These are phyloP conservation scores for Eclectus roratus DNA, from an alignment of 2,113 vertebrate species.

Conservation along the genomic window DNA sequence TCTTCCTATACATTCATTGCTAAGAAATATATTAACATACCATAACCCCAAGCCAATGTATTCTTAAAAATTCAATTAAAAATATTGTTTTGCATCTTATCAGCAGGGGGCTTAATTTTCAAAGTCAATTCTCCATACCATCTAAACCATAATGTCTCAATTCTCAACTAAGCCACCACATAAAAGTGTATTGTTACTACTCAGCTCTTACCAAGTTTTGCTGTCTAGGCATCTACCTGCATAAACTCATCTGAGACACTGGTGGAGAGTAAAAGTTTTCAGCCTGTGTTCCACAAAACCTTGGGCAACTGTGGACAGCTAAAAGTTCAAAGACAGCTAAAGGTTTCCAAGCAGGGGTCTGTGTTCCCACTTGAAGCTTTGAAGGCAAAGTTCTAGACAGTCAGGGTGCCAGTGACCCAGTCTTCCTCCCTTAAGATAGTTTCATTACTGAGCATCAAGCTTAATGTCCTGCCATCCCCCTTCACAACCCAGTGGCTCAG, in stretches of 20 bases:
- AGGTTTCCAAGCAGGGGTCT: not conserved
- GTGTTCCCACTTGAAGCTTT: not conserved
- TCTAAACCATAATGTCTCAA: not conserved
- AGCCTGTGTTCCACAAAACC: not conserved
- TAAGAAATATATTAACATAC: not conserved
- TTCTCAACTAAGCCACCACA: not conserved
- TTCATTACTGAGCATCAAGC: not conserved
- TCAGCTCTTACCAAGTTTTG: too few relatives aligned
- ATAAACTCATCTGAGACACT: not conserved
- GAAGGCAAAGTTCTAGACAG: not conserved
- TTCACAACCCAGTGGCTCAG: not conserved
- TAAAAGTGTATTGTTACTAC: not conserved
- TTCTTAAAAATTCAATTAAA: not conserved
- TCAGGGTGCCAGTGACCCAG: not conserved
- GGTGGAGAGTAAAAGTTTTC: accelerated
- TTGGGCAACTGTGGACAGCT: not conserved
- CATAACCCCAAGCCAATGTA: not conserved
- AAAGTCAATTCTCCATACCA: not conserved
- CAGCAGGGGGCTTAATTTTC: not conserved
- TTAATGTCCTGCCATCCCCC: not conserved
- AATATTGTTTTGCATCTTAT: not conserved
- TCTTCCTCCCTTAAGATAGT: not conserved
- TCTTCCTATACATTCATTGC: not conserved
- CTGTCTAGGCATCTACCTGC: not conserved
- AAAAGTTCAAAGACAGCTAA: not conserved